Conservation (phyloP, 2,113 vertebrate species). For the Tenebrosternarchus preto region DNA sequence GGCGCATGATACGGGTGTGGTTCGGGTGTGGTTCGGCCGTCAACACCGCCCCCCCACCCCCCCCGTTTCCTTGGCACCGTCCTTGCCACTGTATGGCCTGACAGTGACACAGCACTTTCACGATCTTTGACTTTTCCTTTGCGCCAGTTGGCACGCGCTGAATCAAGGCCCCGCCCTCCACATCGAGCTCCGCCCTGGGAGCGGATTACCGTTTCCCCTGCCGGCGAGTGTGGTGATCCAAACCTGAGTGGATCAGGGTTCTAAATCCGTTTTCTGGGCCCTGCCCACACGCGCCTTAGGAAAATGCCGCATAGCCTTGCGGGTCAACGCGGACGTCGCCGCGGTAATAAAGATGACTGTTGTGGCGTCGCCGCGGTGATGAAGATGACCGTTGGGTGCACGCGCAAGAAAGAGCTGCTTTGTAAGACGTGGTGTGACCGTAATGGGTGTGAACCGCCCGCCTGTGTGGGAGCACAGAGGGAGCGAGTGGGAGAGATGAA, state of each 20-base stretch:
- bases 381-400: not conserved
- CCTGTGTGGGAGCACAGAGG: not conserved
- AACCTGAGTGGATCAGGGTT: conserved; percentile 1
- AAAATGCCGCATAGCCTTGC: not conserved
- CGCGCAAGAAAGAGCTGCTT: not conserved
- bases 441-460: not conserved
- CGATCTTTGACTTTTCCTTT: conserved; percentile 59
- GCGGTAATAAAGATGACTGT: not conserved
- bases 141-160: conserved; percentile 10
- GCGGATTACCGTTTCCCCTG: conserved; percentile 53
- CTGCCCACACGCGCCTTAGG: not conserved
- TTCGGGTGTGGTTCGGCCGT: not conserved
- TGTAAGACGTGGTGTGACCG: not conserved
- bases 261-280: conserved; percentile 21
- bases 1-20: conserved; percentile 18
- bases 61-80: conserved; percentile 31
- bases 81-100: conserved; percentile 40
- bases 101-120: conserved; percentile 71
- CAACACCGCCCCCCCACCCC: not conserved
- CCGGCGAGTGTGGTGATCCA: conserved; percentile 11
- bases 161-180: conserved; percentile 22
- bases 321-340: not conserved
- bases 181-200: not conserved
- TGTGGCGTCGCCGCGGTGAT: not conserved
- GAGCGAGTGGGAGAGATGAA: not conserved